phyloP scores from a whole-genome alignment of 2,113 vertebrate species.

The Camelus bactrianus region DNA sequence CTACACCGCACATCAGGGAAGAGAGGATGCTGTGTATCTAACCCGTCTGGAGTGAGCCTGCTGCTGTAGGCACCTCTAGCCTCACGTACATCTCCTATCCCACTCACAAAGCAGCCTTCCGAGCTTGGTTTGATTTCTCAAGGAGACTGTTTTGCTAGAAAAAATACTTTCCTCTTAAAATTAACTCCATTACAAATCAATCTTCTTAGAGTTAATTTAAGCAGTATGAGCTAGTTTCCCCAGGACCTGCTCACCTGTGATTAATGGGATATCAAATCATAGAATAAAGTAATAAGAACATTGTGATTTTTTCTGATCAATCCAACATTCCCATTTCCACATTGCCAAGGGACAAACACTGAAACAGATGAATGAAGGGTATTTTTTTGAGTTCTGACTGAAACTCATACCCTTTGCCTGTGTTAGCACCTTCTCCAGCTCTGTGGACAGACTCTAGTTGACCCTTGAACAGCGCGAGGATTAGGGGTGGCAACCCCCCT shows the following conservation, averaged over 20 bases:
- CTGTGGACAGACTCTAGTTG: not conserved
- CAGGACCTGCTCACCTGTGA: not conserved
- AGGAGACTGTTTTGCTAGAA: not conserved
- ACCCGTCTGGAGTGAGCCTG: not conserved
- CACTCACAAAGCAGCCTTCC: slow-evolving; percentile 19
- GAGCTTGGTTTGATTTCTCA: slow-evolving; percentile 58
- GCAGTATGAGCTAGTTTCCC: not conserved
- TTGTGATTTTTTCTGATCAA: not conserved
- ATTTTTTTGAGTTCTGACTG: slow-evolving; percentile 23
- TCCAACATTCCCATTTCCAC: not conserved
- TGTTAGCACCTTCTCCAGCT: not conserved
- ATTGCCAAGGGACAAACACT: slow-evolving; percentile 26
- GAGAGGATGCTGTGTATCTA: not conserved
- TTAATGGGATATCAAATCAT: not conserved
- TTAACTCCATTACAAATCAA: not conserved
- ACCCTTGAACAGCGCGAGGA: no score
- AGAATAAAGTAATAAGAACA: not conserved
- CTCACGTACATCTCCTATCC: not conserved
- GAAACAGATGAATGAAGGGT: not conserved
- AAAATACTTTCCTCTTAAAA: slow-evolving; percentile 60
- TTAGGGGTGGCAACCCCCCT: not conserved
- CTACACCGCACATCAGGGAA: not conserved
- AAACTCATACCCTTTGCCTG: not conserved
- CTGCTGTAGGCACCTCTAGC: not conserved
- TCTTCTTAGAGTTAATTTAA: slow-evolving; percentile 1